phyloP scores from a whole-genome alignment of 1,140 invertebrate genomes.

The Drosophila ficusphila region DNA sequence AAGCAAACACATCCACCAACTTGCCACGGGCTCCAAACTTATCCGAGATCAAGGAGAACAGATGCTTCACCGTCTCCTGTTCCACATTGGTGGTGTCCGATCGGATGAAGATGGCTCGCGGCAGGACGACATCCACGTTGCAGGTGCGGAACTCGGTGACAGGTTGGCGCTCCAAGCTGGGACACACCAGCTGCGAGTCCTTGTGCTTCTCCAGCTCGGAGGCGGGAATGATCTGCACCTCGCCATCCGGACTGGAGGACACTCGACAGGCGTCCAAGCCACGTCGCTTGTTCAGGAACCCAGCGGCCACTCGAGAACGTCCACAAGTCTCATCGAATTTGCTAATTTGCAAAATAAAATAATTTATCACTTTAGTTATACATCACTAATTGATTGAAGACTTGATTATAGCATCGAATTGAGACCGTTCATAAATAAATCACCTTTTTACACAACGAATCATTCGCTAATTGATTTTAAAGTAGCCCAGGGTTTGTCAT shows the following conservation, averaged over 20 bases:
- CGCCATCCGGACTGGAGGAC: conserved; percentile 35
- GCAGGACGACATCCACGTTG: conserved; percentile 74
- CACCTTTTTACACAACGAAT: no score
- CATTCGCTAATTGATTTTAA: no score
- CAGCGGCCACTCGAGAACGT: conserved; percentile 54
- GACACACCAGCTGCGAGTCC: conserved; percentile 72
- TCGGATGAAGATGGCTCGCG: conserved; percentile 62
- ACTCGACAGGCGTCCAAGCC: conserved; percentile 51
- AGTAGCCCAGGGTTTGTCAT: no score
- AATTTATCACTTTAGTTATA: no score
- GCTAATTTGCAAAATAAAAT: no score
- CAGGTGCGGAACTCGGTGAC: conserved; percentile 68
- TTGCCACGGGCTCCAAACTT: conserved; percentile 72
- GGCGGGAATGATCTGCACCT: conserved; percentile 61
- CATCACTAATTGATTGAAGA: not conserved
- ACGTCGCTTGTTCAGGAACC: conserved; percentile 69
- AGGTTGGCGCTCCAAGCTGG: conserved; percentile 57
- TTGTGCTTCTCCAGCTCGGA: conserved; percentile 66
- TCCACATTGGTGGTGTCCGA: conserved; percentile 59
- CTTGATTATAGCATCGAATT: no score
- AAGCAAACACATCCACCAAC: conserved; percentile 73
- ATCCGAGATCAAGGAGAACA: conserved; percentile 71
- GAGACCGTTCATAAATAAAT: no score
- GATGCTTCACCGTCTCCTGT: conserved; percentile 75
- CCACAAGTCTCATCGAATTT: conserved; percentile 60